Conservation (phyloP, 1,140 invertebrate genomes). For the Polyergus mexicanus region DNA sequence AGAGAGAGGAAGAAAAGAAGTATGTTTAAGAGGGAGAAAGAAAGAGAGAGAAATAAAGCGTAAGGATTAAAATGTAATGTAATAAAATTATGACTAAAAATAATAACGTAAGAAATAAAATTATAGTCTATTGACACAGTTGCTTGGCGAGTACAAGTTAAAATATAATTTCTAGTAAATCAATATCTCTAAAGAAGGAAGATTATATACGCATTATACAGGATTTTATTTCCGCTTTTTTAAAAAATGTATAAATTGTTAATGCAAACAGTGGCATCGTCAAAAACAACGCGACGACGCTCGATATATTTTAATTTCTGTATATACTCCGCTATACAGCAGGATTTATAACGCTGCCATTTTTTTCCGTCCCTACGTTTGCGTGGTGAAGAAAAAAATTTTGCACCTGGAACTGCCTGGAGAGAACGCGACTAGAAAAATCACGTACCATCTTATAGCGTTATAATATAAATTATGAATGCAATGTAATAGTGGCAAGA, state of each 20-base stretch:
- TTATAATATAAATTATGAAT: slow-evolving; percentile 35
- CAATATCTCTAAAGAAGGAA: neutral
- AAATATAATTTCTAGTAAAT: neutral
- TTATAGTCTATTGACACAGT: neutral
- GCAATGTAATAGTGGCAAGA: slow-evolving; percentile 8
- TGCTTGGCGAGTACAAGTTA: neutral
- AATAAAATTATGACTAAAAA: neutral
- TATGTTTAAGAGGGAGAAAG: too few relatives aligned
- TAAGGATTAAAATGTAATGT: neutral
- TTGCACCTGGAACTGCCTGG: slow-evolving; percentile 15
- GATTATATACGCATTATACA: neutral
- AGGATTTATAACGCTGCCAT: slow-evolving; percentile 40
- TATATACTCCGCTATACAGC: neutral
- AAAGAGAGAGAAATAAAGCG: neutral
- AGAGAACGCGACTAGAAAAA: slow-evolving; percentile 25
- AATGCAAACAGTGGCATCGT: slow-evolving; percentile 36
- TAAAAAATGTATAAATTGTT: slow-evolving; percentile 17
- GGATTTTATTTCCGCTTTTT: slow-evolving; percentile 23
- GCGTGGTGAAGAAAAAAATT: neutral
- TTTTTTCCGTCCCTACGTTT: slow-evolving; percentile 28
- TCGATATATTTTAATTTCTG: slow-evolving; percentile 49
- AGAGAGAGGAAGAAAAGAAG: neutral
- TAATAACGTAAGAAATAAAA: slow-evolving; percentile 6
- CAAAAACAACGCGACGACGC: slow-evolving; percentile 8
- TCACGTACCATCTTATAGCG: neutral